Evolutionary conservation across 2,797 vertebrate genomes (phyloP).

Genomic region (Oryzias sinensis): DNA sequence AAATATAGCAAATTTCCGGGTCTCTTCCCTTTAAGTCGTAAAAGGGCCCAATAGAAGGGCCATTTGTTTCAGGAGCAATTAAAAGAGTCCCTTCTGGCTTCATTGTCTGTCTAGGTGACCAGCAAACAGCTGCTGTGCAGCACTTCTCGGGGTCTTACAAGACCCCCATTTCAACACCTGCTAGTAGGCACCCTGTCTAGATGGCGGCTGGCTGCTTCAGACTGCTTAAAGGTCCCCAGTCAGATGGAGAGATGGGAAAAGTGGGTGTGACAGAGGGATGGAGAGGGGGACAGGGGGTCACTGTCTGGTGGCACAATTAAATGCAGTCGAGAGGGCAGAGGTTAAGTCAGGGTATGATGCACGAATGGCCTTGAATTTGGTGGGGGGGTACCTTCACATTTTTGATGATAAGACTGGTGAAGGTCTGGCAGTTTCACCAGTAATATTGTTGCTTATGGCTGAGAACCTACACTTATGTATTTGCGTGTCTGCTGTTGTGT

Average conservation of each 20-base stretch:
- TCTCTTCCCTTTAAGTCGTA: conserved; percentile 30
- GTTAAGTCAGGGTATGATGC: conserved; percentile 33
- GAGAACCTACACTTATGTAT: neutral
- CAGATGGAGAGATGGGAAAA: conserved; percentile 61
- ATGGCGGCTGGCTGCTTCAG: conserved; percentile 48
- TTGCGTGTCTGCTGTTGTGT: neutral
- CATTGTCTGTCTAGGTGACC: conserved; percentile 52
- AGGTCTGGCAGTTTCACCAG: neutral
- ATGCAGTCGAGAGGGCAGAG: conserved; percentile 31
- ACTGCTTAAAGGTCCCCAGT: conserved; percentile 69
- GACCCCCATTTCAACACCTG: conserved; percentile 70
- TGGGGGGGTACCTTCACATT: conserved; percentile 17
- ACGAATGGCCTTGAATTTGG: conserved; percentile 39
- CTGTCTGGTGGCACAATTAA: conserved; percentile 57
- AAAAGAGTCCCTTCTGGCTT: conserved; percentile 62
- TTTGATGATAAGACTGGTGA: conserved; percentile 7
- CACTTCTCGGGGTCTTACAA: conserved; percentile 71
- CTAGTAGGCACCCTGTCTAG: conserved; percentile 63
- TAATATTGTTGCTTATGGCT: neutral
- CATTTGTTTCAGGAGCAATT: conserved; percentile 49
- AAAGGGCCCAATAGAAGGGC: conserved; percentile 38
- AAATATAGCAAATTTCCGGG: too few relatives aligned
- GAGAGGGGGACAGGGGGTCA: conserved; percentile 31
- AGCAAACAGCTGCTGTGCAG: conserved; percentile 70
- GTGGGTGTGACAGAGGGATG: conserved; percentile 27